phyloP scores from a whole-genome alignment of 2,888 invertebrate species.

The Hecatera dysodea region DNA sequence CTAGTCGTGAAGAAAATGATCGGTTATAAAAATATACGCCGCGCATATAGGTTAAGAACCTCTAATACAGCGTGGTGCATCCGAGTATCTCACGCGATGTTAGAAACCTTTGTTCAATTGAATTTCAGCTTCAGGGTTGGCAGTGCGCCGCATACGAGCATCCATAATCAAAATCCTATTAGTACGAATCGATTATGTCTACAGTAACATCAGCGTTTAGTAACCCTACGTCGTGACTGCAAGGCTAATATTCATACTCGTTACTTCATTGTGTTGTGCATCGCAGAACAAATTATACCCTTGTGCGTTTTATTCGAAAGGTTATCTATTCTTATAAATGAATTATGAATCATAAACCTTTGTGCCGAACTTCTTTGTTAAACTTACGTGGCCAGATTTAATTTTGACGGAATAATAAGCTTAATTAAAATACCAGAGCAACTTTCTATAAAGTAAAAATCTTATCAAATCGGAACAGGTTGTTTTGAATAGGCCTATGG shows the following conservation, averaged over 20 bases:
- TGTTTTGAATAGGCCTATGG: constrained; percentile 31
- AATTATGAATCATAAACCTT: constrained; percentile 38
- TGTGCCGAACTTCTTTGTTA: constrained; percentile 37
- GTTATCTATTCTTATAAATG: constrained; percentile 42
- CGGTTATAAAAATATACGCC: constrained; percentile 73
- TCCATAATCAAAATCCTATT: constrained; percentile 8
- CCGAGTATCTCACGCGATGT: constrained; percentile 72
- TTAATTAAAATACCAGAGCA: not conserved
- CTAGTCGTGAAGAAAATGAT: constrained; percentile 62
- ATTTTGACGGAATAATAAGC: constrained; percentile 1
- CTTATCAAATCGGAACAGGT: constrained; percentile 14
- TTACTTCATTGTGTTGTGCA: constrained; percentile 56
- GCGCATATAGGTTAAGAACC: constrained; percentile 84
- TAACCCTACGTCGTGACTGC: constrained; percentile 48
- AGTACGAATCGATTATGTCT: not conserved
- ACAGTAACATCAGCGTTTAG: constrained; percentile 33
- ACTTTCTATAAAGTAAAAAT: constrained; percentile 18
- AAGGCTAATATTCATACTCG: constrained; percentile 57
- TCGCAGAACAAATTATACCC: constrained; percentile 65
- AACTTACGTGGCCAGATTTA: constrained; percentile 5
- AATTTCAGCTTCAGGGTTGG: constrained; percentile 52
- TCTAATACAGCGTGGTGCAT: constrained; percentile 72
- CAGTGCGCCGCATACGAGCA: constrained; percentile 19
- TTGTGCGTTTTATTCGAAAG: constrained; percentile 41
- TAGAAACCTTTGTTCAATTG: constrained; percentile 66